Evolutionary conservation across 2,888 invertebrate species (phyloP).

Genomic region (Ophion ellenae): DNA sequence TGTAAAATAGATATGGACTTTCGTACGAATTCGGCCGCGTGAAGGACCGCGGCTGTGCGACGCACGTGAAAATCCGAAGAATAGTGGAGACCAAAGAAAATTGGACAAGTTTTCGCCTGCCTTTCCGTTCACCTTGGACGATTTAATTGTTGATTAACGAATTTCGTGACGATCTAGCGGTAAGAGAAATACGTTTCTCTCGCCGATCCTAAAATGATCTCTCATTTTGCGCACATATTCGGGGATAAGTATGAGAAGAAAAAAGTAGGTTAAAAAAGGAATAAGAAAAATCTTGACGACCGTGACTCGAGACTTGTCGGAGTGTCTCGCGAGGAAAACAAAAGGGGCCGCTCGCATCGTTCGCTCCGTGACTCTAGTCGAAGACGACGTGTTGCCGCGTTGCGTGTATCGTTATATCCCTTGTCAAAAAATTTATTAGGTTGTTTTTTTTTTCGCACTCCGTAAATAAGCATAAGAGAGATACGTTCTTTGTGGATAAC

Average conservation of each 20-base stretch:
- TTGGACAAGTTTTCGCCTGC: constrained; percentile 37
- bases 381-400: constrained; percentile 65
- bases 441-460: constrained; percentile 59
- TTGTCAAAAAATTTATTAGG: constrained; percentile 69
- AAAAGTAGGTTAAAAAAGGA: constrained; percentile 29
- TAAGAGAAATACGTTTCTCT: neutral
- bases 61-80: neutral
- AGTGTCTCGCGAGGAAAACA: constrained; percentile 7
- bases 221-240: neutral
- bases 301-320: constrained; percentile 20
- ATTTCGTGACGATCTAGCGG: neutral
- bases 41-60: neutral
- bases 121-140: neutral
- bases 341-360: constrained; percentile 35
- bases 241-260: neutral
- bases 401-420: constrained; percentile 63
- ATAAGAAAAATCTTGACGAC: neutral
- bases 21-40: neutral
- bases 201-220: neutral
- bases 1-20: neutral
- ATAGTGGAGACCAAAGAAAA: neutral
- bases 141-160: neutral
- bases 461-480: constrained; percentile 49
- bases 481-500: constrained; percentile 47
- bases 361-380: constrained; percentile 65